These are phyloP conservation scores for Papilio helenus DNA, from an alignment of 1,140 invertebrate species.

Conservation along the genomic window DNA sequence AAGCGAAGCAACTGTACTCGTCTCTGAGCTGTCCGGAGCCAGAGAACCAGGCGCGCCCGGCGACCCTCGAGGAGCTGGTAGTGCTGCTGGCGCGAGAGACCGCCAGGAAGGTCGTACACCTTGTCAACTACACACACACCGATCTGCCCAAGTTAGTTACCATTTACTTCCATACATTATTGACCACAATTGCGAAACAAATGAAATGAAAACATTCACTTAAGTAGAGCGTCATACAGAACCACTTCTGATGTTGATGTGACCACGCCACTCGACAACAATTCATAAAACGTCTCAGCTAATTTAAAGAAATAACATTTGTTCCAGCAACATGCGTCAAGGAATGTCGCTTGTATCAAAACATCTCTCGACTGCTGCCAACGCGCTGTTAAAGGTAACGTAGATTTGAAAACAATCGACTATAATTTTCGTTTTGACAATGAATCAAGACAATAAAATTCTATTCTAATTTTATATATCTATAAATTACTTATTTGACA, in stretches of 20 bases:
- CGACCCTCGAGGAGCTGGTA: conserved; percentile 89
- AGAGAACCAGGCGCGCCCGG: conserved; percentile 91
- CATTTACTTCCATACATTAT: too few relatives aligned
- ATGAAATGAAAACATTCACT: too few relatives aligned
- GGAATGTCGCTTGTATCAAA: conserved; percentile 62
- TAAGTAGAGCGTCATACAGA: too few relatives aligned
- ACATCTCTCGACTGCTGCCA: conserved; percentile 60
- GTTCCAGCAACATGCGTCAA: conserved; percentile 69
- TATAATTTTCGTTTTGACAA: conserved; percentile 30
- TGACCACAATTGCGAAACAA: background rate
- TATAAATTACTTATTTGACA: too few relatives aligned
- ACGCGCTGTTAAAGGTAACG: conserved; percentile 67
- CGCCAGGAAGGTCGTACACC: conserved; percentile 88
- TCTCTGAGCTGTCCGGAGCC: conserved; percentile 89
- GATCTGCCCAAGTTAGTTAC: conserved; percentile 83
- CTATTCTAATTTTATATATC: too few relatives aligned
- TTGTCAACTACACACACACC: conserved; percentile 87
- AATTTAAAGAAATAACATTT: conserved; percentile 3
- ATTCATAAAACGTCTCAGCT: background rate
- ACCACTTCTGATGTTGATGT: too few relatives aligned
- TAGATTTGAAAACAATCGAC: background rate
- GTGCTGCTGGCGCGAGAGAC: conserved; percentile 89
- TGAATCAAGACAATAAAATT: too few relatives aligned
- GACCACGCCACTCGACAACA: background rate
- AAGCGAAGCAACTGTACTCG: conserved; percentile 88